phyloP scores from a whole-genome alignment of 1,140 invertebrate genomes.

The Akabosia matsudoensis region DNA sequence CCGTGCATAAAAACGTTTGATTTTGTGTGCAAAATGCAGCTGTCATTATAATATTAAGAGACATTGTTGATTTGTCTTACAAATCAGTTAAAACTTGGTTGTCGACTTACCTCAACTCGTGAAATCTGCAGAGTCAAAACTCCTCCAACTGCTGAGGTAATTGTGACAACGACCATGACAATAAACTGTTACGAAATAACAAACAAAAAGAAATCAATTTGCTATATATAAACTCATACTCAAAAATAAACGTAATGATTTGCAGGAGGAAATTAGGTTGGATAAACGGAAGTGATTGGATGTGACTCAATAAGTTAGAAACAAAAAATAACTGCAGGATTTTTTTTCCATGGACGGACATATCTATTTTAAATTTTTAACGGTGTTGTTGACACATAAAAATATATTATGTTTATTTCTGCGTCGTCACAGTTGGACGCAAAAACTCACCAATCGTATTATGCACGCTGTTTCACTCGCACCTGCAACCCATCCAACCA shows the following conservation, averaged over 20 bases:
- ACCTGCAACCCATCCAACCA: slow-evolving; percentile 52
- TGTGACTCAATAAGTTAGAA: no score
- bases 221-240: background rate
- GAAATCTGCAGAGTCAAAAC: slow-evolving; percentile 52
- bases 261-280: background rate
- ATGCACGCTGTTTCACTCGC: slow-evolving; percentile 50
- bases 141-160: slow-evolving; percentile 52
- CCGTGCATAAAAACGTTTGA: no score
- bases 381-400: background rate
- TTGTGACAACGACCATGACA: slow-evolving; percentile 49
- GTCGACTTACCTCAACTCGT: slow-evolving; percentile 49
- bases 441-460: slow-evolving; percentile 48
- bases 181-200: slow-evolving; percentile 49
- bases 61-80: background rate
- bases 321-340: no score
- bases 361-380: background rate
- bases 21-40: no score
- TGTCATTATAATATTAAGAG: no score
- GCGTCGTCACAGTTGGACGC: background rate
- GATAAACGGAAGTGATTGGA: background rate
- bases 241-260: background rate
- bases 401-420: slow-evolving; percentile 19
- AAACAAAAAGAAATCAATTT: no score
- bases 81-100: background rate
- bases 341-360: no score